These are phyloP conservation scores for Desmophyllum pertusum DNA, from an alignment of 92 coral and sea anemone genomes.

Conservation along the genomic window DNA sequence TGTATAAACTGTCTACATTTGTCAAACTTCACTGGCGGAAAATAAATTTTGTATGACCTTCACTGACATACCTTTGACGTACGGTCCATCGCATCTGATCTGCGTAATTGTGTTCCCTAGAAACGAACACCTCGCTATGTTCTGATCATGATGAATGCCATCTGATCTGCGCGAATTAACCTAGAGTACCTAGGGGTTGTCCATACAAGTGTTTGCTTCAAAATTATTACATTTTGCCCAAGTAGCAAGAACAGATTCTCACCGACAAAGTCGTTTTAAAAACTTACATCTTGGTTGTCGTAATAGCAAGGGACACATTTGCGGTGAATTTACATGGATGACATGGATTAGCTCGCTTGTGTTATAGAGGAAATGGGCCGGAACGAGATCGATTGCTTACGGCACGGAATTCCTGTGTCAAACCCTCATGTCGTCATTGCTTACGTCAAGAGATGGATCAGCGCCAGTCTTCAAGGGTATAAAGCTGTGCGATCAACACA, in stretches of 20 bases:
- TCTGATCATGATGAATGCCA: not conserved
- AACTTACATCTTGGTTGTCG: not conserved
- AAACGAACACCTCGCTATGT: not conserved
- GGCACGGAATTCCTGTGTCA: slow-evolving; percentile 26
- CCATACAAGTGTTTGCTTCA: not conserved
- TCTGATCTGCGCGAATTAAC: not conserved
- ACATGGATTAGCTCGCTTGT: not conserved
- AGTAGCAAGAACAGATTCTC: not conserved
- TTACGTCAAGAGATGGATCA: slow-evolving; percentile 28
- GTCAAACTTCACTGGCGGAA: not conserved
- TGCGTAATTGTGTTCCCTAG: slow-evolving; percentile 8
- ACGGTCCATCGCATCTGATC: not conserved
- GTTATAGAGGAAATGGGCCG: not conserved
- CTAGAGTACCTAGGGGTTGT: no score
- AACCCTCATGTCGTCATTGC: slow-evolving; percentile 9
- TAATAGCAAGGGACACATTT: not conserved
- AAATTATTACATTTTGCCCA: not conserved
- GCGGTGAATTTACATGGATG: not conserved
- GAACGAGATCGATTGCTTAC: not conserved
- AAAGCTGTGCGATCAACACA: not conserved
- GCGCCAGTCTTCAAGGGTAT: not conserved
- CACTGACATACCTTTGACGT: not conserved
- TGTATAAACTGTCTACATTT: not conserved
- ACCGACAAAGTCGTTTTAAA: not conserved
- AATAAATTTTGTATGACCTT: not conserved